A percentile compares a stretch with the other conserved stretches of the same genome.
Conservation (phyloP, 1,140 invertebrate species). For the Pseudomyrmex dendroicus region DNA sequence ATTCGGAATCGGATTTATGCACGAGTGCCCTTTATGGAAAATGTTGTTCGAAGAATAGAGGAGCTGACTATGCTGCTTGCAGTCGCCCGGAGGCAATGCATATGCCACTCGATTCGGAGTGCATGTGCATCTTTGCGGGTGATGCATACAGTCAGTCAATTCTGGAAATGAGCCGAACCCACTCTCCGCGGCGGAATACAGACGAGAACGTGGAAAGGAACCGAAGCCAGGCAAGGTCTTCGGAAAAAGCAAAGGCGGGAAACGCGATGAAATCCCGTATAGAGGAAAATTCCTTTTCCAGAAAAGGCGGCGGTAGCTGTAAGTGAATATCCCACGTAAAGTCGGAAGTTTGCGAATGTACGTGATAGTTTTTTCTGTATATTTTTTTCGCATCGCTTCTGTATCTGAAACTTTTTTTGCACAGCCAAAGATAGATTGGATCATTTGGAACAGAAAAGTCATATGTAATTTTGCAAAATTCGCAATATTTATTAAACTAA, state of each 20-base stretch:
- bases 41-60: slow-evolving; percentile 60
- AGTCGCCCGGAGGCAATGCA: slow-evolving; percentile 15
- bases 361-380: not conserved
- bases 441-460: no score
- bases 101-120: slow-evolving; percentile 42
- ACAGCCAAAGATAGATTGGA: no score
- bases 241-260: slow-evolving; percentile 30
- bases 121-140: slow-evolving; percentile 55
- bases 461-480: no score
- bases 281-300: slow-evolving; percentile 12
- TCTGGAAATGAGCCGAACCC: slow-evolving; percentile 62
- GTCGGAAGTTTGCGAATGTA: slow-evolving; percentile 20
- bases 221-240: slow-evolving; percentile 10
- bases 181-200: slow-evolving; percentile 36
- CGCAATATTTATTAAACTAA: no score
- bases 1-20: slow-evolving; percentile 55
- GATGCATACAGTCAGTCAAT: slow-evolving; percentile 60
- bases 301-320: slow-evolving; percentile 2
- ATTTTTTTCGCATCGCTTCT: no score
- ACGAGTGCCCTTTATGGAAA: slow-evolving; percentile 44
- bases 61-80: slow-evolving; percentile 31
- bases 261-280: slow-evolving; percentile 29
- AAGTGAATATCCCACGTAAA: slow-evolving; percentile 4
- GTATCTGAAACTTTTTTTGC: no score
- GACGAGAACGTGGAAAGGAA: slow-evolving; percentile 6